Evolutionary conservation across 2,797 vertebrate genomes (phyloP).

Genomic region (Xiphorhynchus erythropygius): DNA sequence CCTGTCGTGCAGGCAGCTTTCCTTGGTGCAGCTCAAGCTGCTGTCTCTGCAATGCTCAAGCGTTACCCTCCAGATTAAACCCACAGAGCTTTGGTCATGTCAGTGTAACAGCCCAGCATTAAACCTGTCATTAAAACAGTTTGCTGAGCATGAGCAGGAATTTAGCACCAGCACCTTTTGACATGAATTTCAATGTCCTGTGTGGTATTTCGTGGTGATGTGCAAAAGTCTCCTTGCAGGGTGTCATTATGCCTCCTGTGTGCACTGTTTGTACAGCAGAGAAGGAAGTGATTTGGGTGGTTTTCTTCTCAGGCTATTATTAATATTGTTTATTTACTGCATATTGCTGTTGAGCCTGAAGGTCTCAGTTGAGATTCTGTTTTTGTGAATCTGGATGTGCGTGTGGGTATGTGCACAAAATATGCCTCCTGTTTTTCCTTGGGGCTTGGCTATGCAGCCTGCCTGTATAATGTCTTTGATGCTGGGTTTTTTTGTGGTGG

Average conservation of each 20-base stretch:
- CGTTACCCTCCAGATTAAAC: constrained; percentile 57
- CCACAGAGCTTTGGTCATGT: constrained; percentile 44
- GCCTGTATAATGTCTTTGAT: constrained; percentile 33
- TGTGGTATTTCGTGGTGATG: constrained; percentile 20
- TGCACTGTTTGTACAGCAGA: background rate
- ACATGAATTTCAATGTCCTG: constrained; percentile 55
- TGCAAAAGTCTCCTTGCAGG: constrained; percentile 5
- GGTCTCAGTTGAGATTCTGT: constrained; percentile 25
- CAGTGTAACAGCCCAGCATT: constrained; percentile 59
- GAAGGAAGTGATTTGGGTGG: background rate
- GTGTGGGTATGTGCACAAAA: background rate
- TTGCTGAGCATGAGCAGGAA: constrained; percentile 56
- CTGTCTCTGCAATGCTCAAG: background rate
- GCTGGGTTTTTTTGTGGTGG: background rate
- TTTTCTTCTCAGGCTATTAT: background rate
- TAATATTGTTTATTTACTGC: constrained; percentile 48
- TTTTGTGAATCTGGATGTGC: background rate
- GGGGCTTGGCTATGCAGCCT: background rate
- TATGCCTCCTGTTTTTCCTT: background rate
- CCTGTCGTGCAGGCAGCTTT: background rate
- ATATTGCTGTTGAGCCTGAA: background rate
- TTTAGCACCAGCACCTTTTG: constrained; percentile 53
- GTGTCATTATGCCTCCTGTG: background rate
- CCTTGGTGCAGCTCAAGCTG: constrained; percentile 13
- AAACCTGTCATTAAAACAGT: constrained; percentile 67